These are phyloP conservation scores for Ectropis grisescens DNA, from an alignment of 1,140 invertebrate species.

Conservation along the genomic window DNA sequence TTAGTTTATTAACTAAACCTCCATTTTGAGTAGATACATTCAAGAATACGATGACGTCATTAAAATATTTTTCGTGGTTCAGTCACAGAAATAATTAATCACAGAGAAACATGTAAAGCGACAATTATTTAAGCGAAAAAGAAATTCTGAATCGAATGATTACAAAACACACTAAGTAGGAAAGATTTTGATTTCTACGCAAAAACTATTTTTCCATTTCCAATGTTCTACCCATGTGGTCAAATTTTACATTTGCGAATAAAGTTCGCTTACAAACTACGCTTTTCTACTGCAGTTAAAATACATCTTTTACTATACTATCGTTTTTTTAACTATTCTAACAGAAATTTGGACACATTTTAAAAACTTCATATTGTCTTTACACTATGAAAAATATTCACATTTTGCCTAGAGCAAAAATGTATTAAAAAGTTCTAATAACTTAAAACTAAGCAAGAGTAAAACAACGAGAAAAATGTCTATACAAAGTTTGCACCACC, in stretches of 20 bases:
- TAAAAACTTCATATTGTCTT: slow-evolving; percentile 2
- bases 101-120: slow-evolving; percentile 49
- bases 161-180: slow-evolving; percentile 37
- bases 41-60: too few species aligned
- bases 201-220: slow-evolving; percentile 17
- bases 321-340: slow-evolving; percentile 34
- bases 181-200: slow-evolving; percentile 30
- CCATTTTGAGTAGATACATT: too few species aligned
- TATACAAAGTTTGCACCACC: slow-evolving; percentile 66
- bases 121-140: slow-evolving; percentile 53
- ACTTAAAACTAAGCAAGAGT: slow-evolving; percentile 52
- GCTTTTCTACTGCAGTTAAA: too few species aligned
- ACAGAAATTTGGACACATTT: slow-evolving; percentile 20
- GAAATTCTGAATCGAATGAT: slow-evolving; percentile 31
- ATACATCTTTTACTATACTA: too few species aligned
- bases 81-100: slow-evolving; percentile 44
- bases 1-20: too few species aligned
- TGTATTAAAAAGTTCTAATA: slow-evolving; percentile 34
- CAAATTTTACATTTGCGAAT: slow-evolving; percentile 43
- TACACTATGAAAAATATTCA: slow-evolving; percentile 12
- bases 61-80: slow-evolving; percentile 31
- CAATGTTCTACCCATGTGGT: slow-evolving; percentile 42
- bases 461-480: slow-evolving; percentile 32
- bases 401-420: slow-evolving; percentile 50
- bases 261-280: too few species aligned